Base-by-base conservation (phyloP, 2,797 vertebrate species). In the Pogoniulus pusillus region DNA sequence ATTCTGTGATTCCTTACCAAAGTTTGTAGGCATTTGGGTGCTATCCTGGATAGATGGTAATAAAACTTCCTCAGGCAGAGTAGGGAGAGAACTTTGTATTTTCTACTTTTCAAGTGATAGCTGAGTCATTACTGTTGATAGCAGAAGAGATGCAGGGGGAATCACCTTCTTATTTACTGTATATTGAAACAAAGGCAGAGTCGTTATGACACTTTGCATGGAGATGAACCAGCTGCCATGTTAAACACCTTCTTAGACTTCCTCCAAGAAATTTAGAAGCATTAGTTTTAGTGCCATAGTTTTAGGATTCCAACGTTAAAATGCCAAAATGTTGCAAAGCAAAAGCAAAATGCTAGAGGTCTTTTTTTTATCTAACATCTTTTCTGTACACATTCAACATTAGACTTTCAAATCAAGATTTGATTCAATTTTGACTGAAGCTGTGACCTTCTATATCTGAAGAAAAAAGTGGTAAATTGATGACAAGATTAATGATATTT, bases 401-500 rank as follows among this genome's bases (percentile, higher is more conserved):
- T 70, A 92, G 51, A 80, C 39, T 94, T 94, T 66, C 53, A 87
- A 89, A 90, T 78, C 53, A 89, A 93, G 64, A 81, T 55, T 86
- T 79, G 39, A 79, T 76, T 83, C 43, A 64, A 58, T 90, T 93
- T 93, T 65, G 77, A 6, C 41, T 47, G 58, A 88, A 92, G 54
- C 54, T 91, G 34, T 95, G 91, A 95, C 89, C 91, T 95, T 93
- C 80, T 64, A 12, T 66, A 88, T n/a, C 54, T 86, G 83, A 76
- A 91, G 69, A 75, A 95, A 90, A 84, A 92, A 65, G 32, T 64
- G 82, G 58, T 87, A 85, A 54, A 45, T 18, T 94, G 92, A 82
- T 93, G 87, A 94, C 87, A 95, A 92, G 89, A 94, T 94, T 96
- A 95, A 92, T 93, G 83, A 90, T 95, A 94, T 96, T 96, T 96